A percentile compares a stretch with the other conserved stretches of the same genome.
These are phyloP conservation scores for Cotesia typhae DNA, from an alignment of 1,140 invertebrate species.

Conservation along the genomic window DNA sequence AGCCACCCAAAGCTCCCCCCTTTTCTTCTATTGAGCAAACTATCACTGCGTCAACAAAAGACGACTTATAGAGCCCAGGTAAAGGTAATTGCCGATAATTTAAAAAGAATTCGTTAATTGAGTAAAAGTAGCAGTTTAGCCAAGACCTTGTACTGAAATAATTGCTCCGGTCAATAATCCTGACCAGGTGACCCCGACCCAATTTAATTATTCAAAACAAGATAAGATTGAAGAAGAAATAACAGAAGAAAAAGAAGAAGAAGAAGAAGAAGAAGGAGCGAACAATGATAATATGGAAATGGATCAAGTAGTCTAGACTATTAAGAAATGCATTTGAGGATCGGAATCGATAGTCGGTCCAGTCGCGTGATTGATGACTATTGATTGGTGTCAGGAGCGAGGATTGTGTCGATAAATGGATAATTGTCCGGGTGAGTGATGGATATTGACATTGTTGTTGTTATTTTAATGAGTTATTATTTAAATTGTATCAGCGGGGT, in stretches of 20 bases:
- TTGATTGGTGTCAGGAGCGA: no score
- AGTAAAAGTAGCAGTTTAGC: constrained; percentile 30
- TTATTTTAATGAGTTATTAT: neutral
- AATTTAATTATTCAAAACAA: constrained; percentile 20
- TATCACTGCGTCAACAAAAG: no score
- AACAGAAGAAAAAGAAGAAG: neutral
- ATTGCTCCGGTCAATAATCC: constrained; percentile 37
- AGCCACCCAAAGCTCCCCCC: no score
- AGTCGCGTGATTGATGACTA: no score
- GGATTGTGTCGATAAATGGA: no score
- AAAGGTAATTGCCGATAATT: neutral
- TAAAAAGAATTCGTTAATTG: neutral
- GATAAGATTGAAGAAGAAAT: neutral
- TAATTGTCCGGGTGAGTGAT: no score
- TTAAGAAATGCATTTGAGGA: no score
- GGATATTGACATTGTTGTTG: neutral
- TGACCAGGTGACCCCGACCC: constrained; percentile 40
- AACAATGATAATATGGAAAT: neutral
- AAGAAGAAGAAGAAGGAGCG: neutral
- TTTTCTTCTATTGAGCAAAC: no score
- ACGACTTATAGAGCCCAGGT: no score
- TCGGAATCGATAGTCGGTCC: no score
- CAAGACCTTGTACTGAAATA: constrained; percentile 39
- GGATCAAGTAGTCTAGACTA: no score
- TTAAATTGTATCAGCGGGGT: neutral